Evolutionary conservation across 2,797 vertebrate species (phyloP), one percentile per base, ranked within the genome.

Genomic region (Periophthalmus magnuspinnatus): DNA sequence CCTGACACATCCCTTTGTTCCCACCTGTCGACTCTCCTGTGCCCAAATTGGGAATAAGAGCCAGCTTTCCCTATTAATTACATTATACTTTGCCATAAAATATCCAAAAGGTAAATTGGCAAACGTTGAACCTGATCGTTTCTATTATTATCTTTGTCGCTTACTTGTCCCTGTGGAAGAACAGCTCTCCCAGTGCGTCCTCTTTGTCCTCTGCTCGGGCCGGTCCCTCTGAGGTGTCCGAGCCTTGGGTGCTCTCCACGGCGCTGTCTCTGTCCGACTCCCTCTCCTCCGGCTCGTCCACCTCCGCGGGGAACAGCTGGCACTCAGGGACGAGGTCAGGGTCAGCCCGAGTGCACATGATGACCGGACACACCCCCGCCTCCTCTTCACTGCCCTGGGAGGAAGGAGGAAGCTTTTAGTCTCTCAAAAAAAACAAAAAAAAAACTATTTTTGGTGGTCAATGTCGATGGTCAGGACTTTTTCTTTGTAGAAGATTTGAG

Each of bases 221-320:
- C 19, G 86, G 89, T 17, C 92, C 86, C 0, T 96, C 95, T 0
- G 92, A 95, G n/a, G 93, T 93, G 77, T 97, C 96, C 0, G 94
- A 96, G 47, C 93, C 94, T 57, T 90, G 95, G 45, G 93, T 90
- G 0, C 94, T 95, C 81, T 95, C 96, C 67, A 96, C 94, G 22
- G 95, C 94, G 0, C 96, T 97, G 92, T 97, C 97, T 93, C 93
- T 92, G 90, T 98, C 96, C 0, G 91, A 95, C 75, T 98, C 96
- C 72, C 91, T 93, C 75, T 92, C 94, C 92, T 95, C 93, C 0
- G 74, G 76, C 59, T 87, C 13, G 54, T 80, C 84, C 91, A 82
- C 94, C 58, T 96, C 95, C 83, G 93, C 90, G 0, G 92, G 82
- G 70, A 95, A 95, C 78, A 94, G 88, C 81, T 91, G 87, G 0